Evolutionary conservation across 2,888 invertebrate genomes (phyloP).

Genomic region (Petrolisthes cinctipes): DNA sequence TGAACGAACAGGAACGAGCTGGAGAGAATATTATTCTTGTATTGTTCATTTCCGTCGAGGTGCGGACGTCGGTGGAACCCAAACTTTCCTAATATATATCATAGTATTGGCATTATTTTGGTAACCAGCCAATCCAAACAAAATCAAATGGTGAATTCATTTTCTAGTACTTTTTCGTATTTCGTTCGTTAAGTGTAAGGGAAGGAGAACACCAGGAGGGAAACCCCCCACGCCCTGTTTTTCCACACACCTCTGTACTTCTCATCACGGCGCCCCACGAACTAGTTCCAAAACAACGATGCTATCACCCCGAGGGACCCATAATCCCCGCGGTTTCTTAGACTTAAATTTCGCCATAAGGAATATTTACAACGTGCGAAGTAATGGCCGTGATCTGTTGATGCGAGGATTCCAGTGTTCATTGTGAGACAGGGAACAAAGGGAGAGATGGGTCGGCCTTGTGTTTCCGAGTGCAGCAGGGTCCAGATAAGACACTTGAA

Average conservation of each 20-base stretch:
- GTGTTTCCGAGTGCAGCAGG: not conserved
- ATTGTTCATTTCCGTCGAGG: too few relatives aligned
- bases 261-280: conserved; percentile 3
- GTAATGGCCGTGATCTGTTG: conserved; percentile 15
- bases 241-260: not conserved
- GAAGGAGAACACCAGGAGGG: not conserved
- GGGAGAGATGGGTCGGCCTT: not conserved
- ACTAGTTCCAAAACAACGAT: conserved; percentile 11
- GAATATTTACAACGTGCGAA: conserved; percentile 18
- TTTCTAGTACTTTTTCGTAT: too few relatives aligned
- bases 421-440: not conserved
- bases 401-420: not conserved
- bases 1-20: too few relatives aligned
- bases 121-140: too few relatives aligned
- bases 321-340: conserved; percentile 4
- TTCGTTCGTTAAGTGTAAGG: too few relatives aligned
- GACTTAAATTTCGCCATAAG: conserved; percentile 18
- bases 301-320: not conserved
- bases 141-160: too few relatives aligned
- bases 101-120: too few relatives aligned
- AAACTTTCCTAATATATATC: too few relatives aligned
- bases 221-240: not conserved
- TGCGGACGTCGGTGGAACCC: too few relatives aligned
- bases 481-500: not conserved
- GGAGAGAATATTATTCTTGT: too few relatives aligned